Base-by-base conservation (phyloP, 1,140 invertebrate genomes). In the Megathymus violae region DNA sequence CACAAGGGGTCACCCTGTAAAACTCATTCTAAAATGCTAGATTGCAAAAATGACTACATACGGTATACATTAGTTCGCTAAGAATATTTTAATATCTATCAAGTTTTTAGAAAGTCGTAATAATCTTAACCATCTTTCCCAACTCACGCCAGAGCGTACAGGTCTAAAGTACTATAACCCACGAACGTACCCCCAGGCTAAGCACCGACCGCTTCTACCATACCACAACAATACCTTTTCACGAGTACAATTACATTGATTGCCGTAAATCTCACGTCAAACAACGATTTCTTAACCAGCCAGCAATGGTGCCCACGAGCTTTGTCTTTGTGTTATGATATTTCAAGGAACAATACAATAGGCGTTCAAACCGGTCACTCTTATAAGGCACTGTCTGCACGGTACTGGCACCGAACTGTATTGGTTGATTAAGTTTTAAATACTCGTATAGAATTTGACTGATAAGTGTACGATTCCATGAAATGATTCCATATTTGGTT, bases 181-280 rank as follows among this genome's bases (percentile, higher is more conserved):
- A 64, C 61, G 43, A 65, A 52, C 48, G 47, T 52, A 68, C 63
- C 73, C 70, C 54, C 64, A 48, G 70, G 73, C 67, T 50, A 73
- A 13, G 31, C 27, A 15, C 52, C 22, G 36, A 54, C 47, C 63
- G 50, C 17, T 11, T 31, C 27, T 17, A 44, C 52, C 19, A 27
- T 40, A 16, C 31, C 14, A 43, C 22, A 9, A 11, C 54, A 46
- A 36, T 4, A 59, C 27, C 19, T 17, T 22, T 14, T 19, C 43
- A 17, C 9, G 5, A 14, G n/a, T 15, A 48, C 17, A 15, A 19
- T 43, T 59, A 34, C 54, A 59, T 22, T 46, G 54, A 36, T 16
- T 14, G 41, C 17, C 41, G 14, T 34, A 41, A 17, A 58, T 25
- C 5, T 15, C 5, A 19, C 27, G 13, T 27, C 22, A 31, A n/a